Base-by-base conservation (phyloP, 2,797 vertebrate species). In the Aotus griseimembra region DNA sequence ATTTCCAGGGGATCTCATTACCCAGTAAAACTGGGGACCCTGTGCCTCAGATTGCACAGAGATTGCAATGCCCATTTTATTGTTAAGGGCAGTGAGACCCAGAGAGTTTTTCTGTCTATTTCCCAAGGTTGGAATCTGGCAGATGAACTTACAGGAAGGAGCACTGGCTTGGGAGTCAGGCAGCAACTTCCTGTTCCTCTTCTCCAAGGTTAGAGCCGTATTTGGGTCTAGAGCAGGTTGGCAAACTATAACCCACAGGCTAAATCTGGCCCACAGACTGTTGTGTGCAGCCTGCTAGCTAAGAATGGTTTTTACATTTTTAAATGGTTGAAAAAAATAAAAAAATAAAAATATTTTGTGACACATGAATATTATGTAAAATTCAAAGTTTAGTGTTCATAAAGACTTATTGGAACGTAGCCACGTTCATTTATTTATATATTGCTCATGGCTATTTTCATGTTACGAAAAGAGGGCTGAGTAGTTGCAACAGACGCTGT, bases 291-390 rank as follows among this genome's bases (percentile, higher is more conserved):
- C 26, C 87, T 48, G 50, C 30, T 10, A 2, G 48, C 87, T 79
- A 52, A 89, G 39, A 84, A 70, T 11, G 41, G 52, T 26, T 28
- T 84, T 76, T 57, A 57, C 26, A 20, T 22, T 77, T 95, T 95
- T 95, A 83, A 83, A 28, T 39, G 52, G 44, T 26, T 90, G 36
- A n/a, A n/a, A 67, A 24, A 30, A 94, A 58, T 73, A 86, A 72
- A 73, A 92, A 75, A 93, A 92, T 79, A 48, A 86, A 94, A 58
- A 22, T 41, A 85, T 61, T 90, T 89, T 36, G 39, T 82, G 77
- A 50, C 41, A 44, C 0, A 2, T 58, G 79, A 48, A 86, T 64
- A 64, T 64, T 52, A 36, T 17, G 13, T 76, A 30, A 79, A 52
- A 57, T 64, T 88, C 39, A 14, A 76, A 81, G 70, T 58, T 83